These are phyloP conservation scores for Sweltsa coloradensis DNA, from an alignment of 1,140 invertebrate genomes.

Conservation along the genomic window DNA sequence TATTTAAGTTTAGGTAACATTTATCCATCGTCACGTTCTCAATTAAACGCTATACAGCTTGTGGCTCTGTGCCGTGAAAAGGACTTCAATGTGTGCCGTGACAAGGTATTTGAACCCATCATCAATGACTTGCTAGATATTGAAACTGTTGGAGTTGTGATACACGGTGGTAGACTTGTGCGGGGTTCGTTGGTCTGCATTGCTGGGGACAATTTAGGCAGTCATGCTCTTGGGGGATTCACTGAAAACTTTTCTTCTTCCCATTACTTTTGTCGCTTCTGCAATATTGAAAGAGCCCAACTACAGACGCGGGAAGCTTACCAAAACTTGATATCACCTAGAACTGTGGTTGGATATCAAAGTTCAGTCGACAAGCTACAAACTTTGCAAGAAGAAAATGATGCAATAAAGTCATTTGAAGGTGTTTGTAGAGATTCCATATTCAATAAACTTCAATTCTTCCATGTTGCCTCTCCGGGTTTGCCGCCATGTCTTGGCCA, in stretches of 20 bases:
- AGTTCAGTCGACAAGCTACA: too few relatives aligned
- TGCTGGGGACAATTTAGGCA: slow-evolving; percentile 23
- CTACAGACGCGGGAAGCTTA: too few relatives aligned
- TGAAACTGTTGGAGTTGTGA: not conserved
- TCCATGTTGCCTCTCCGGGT: slow-evolving; percentile 20
- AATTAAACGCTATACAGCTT: slow-evolving; percentile 2
- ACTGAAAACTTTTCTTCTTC: slow-evolving; percentile 19
- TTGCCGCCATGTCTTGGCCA: slow-evolving; percentile 19
- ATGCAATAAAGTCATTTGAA: slow-evolving; percentile 6
- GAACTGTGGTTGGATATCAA: too few relatives aligned
- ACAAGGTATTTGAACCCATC: not conserved
- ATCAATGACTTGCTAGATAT: not conserved
- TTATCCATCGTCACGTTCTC: slow-evolving; percentile 1
- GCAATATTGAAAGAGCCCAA: slow-evolving; percentile 10
- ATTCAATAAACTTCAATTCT: slow-evolving; percentile 20
- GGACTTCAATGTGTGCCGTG: not conserved
- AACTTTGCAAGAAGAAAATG: too few relatives aligned
- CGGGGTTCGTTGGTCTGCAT: slow-evolving; percentile 23
- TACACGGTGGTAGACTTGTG: not conserved
- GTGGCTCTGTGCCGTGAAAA: slow-evolving; percentile 2
- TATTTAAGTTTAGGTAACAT: slow-evolving; percentile 5
- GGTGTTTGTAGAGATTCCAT: slow-evolving; percentile 20
- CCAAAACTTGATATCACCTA: too few relatives aligned
- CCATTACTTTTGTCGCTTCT: slow-evolving; percentile 21
- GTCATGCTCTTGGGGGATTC: slow-evolving; percentile 21